A percentile compares a stretch with the other conserved stretches of the same genome.
These are phyloP conservation scores for Oedothorax gibbosus DNA, from an alignment of 1,140 invertebrate species.

Conservation along the genomic window DNA sequence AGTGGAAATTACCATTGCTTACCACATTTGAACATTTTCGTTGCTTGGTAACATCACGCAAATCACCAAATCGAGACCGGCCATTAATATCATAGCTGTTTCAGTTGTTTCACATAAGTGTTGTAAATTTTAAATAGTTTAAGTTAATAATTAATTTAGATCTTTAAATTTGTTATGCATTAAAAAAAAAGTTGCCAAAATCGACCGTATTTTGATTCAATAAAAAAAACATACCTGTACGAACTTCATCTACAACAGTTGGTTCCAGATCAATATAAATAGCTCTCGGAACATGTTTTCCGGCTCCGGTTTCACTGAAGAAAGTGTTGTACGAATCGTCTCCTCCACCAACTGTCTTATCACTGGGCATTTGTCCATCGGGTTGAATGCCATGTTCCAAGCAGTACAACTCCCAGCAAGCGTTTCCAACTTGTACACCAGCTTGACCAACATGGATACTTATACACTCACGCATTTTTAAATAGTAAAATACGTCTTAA, in stretches of 20 bases:
- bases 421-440: constrained; percentile 84
- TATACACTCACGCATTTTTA: constrained; percentile 75
- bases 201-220: not conserved
- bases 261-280: constrained; percentile 70
- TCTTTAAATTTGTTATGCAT: no score
- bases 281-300: constrained; percentile 70
- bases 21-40: no score
- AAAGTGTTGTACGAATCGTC: constrained; percentile 72
- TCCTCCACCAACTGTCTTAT: constrained; percentile 65
- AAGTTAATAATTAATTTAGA: no score
- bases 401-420: constrained; percentile 83
- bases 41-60: no score
- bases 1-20: no score
- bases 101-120: not conserved
- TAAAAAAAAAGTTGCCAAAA: no score
- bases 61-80: no score
- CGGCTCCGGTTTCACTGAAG: constrained; percentile 70
- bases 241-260: constrained; percentile 66
- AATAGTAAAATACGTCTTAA: not conserved
- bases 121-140: not conserved
- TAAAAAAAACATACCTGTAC: constrained; percentile 3
- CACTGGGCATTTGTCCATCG: constrained; percentile 65
- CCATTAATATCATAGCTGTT: no score
- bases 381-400: constrained; percentile 68
- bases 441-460: constrained; percentile 79